Evolutionary conservation across 2,797 vertebrate species (phyloP), one percentile per base, ranked within the genome.

Genomic region (Gouania willdenowi): DNA sequence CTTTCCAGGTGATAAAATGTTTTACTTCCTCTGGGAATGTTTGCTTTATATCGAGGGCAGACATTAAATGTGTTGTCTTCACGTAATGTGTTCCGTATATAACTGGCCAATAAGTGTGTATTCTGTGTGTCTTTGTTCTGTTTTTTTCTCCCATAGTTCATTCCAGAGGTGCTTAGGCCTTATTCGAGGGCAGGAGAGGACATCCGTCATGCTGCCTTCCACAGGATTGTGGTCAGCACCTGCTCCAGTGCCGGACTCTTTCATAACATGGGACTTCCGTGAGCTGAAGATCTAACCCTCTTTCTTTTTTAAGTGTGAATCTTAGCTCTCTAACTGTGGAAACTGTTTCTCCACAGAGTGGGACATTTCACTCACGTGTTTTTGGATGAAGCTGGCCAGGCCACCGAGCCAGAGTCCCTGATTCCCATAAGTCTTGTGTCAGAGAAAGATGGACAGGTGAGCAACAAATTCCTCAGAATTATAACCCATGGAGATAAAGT

Each of bases 351-450:
- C 5, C 22, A 35, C 38, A 98, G 97, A 43, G 72, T 91, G 27
- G 94, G 96, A 34, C 95, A 98, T 66, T 97, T 98, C 71, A 96
- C 93, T 0, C 96, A 99, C 1, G 78, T 93, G 13, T 94, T 98
- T 75, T 77, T 99, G 82, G 96, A 99, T 56, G 95, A 99, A 66
- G 92, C 95, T 0, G 95, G 94, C 4, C 96, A 99, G 79, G 95
- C 94, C 19, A 97, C 84, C 22, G 96, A 98, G 66, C 95, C 95
- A 0, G 95, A 98, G 67, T 87, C 90, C 55, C 79, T 97, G 20
- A 97, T 99, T 42, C 94, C 97, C 3, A 35, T 98, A 33, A 90
- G 91, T 5, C 51, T 95, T 28, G 27, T 97, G 16, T 98, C 93
- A 0, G 93, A 94, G 58, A 52, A 41, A 41, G 88, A 80, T 5